Evolutionary conservation across 2,888 invertebrate species (phyloP).

Genomic region (Drosophila infuscata): DNA sequence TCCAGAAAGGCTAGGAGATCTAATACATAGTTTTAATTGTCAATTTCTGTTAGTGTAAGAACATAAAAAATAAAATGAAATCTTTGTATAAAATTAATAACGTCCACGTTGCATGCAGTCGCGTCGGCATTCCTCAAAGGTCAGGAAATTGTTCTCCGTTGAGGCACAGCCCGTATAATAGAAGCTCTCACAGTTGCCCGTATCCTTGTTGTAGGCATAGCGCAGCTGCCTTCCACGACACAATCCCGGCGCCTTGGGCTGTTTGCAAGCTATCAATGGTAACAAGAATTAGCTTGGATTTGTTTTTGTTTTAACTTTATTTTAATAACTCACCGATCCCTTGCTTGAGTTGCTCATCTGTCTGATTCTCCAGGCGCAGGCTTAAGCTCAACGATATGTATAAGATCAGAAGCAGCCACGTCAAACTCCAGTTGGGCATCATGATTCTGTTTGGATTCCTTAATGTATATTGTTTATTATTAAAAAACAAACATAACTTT

Average conservation of each 20-base stretch:
- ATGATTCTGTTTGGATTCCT: not conserved
- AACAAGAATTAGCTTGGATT: not conserved
- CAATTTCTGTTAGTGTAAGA: constrained; percentile 2
- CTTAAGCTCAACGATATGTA: not conserved
- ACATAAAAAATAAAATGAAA: constrained; percentile 5
- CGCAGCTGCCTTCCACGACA: constrained; percentile 76
- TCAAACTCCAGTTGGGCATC: constrained; percentile 21
- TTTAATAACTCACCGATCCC: constrained; percentile 46
- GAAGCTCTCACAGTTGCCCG: constrained; percentile 80
- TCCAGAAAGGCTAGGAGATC: constrained; percentile 10
- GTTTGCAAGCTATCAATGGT: constrained; percentile 65
- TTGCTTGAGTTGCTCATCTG: constrained; percentile 45
- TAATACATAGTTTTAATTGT: constrained; percentile 13
- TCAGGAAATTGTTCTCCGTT: constrained; percentile 78
- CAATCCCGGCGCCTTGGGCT: constrained; percentile 74
- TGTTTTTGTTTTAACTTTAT: not conserved
- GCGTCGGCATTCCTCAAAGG: constrained; percentile 81
- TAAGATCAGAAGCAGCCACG: constrained; percentile 40
- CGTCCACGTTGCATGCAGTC: constrained; percentile 78
- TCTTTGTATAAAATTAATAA: constrained; percentile 52
- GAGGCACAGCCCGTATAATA: constrained; percentile 80
- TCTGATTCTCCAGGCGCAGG: constrained; percentile 61
- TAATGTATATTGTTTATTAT: not conserved
- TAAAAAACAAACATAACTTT: constrained; percentile 12
- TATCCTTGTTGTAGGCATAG: constrained; percentile 76